Base-by-base conservation (phyloP, 1,140 invertebrate species). In the Acromyrmex charruanus region DNA sequence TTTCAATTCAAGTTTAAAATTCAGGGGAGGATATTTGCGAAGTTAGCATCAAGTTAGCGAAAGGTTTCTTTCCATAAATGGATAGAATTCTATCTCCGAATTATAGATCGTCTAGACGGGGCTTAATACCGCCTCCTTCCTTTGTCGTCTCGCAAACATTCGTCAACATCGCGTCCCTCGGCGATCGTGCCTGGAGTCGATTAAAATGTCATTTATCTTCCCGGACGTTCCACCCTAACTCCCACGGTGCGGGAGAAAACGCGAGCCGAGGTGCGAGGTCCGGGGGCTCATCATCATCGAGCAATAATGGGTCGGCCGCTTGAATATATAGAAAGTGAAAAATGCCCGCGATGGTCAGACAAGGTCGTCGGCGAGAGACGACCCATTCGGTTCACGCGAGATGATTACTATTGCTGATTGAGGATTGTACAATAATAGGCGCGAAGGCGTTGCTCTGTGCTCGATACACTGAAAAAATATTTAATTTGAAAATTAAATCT, bases 141-240 rank as follows among this genome's bases (percentile, higher is more conserved):
- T 71, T 74, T 21, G 68, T 84, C 21, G 18, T 21, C 25, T 44
- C 35, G 16, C 25, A 18, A 53, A 85, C 82, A 85, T 59, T 72
- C 68, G 79, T 82, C 79, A 72, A 82, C 79, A 82, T 81, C 28
- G 65, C 58, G 81, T 77, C 81, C 49, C 31, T 35, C 63, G 69
- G 12, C 85, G 63, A 31, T 31, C 25, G 61, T 65, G 53, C 44
- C 59, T 53, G 25, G 85, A 79, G 28, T 82, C 86, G 85, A 87
- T 92, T 92, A 85, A 92, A 92, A 90, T 84, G 86, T 92, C 81
- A 55, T 92, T 91, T 87, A 91, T 91, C 91, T 91, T 91, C 81
- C 69, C 66, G 39, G 68, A 49, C 80, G 51, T 75, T 77, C 16
- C 44, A 31, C 10, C 59, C 59, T 53, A 51, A 72, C 66, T 74